Conservation (phyloP, 2,888 invertebrate species). For the Drosophila demipolita region DNA sequence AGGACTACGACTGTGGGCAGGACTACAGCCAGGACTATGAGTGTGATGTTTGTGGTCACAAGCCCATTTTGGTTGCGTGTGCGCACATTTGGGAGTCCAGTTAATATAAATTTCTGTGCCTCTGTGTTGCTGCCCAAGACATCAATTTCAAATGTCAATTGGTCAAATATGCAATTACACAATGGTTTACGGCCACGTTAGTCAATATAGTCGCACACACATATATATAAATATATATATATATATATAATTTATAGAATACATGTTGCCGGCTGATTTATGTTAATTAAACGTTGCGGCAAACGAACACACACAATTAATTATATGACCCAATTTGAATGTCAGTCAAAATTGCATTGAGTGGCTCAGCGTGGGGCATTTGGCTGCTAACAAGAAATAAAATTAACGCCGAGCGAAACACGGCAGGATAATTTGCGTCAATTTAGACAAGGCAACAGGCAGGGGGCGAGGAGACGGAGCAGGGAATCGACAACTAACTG, state of each 20-base stretch:
- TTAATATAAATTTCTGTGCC: constrained; percentile 35
- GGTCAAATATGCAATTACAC: constrained; percentile 69
- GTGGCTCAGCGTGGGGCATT: constrained; percentile 34
- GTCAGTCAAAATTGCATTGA: constrained; percentile 37
- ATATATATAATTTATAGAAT: constrained; percentile 36
- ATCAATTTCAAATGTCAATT: constrained; percentile 73
- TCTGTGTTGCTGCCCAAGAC: constrained; percentile 36
- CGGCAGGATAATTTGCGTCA: constrained; percentile 42
- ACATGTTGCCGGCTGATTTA: constrained; percentile 60
- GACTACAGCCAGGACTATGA: not conserved
- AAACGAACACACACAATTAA: constrained; percentile 43
- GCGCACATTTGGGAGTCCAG: constrained; percentile 28
- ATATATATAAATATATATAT: constrained; percentile 14
- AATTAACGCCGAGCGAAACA: constrained; percentile 49
- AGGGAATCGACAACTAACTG: constrained; percentile 31
- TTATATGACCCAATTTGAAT: constrained; percentile 23
- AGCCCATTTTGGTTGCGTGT: constrained; percentile 39
- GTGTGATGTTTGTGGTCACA: constrained; percentile 5
- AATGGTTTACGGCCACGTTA: constrained; percentile 55
- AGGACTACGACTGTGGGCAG: not conserved
- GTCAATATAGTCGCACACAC: not conserved
- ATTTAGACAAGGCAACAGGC: not conserved
- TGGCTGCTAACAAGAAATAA: constrained; percentile 45
- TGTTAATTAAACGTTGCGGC: constrained; percentile 55
- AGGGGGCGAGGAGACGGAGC: not conserved